These are phyloP conservation scores for Pomacea canaliculata DNA, from an alignment of 2,888 invertebrate genomes.

Conservation along the genomic window DNA sequence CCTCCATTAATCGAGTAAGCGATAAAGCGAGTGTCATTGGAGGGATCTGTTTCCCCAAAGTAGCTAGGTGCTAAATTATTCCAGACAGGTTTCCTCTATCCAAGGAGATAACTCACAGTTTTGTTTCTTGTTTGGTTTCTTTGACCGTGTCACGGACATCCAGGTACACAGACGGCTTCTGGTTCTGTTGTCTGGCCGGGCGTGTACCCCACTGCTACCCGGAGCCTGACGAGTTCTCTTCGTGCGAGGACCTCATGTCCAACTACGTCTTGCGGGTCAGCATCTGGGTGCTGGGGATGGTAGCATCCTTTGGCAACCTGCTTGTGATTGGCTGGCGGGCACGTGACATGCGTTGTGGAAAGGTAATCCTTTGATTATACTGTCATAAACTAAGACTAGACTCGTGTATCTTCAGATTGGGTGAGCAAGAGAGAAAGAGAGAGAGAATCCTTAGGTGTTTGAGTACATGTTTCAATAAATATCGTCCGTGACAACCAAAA, in stretches of 20 bases:
- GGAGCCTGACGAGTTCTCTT: conserved; percentile 66
- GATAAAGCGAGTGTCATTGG: too few relatives aligned
- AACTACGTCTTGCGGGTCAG: conserved; percentile 61
- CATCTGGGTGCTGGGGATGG: conserved; percentile 64
- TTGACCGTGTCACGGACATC: background rate
- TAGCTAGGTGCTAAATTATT: too few relatives aligned
- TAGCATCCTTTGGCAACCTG: conserved; percentile 61
- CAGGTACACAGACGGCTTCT: conserved; percentile 69
- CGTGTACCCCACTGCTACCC: conserved; percentile 61
- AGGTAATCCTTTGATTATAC: conserved; percentile 56
- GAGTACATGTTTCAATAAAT: too few relatives aligned
- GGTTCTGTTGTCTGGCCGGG: conserved; percentile 70
- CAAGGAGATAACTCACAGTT: too few relatives aligned
- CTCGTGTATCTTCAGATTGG: background rate
- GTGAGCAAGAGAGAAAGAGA: background rate
- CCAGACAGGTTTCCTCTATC: too few relatives aligned
- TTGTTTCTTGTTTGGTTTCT: too few relatives aligned
- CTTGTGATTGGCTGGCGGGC: conserved; percentile 63
- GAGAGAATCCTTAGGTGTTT: background rate
- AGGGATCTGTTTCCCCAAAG: too few relatives aligned
- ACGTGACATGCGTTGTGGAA: conserved; percentile 69
- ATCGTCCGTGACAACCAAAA: too few relatives aligned
- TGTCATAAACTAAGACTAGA: background rate
- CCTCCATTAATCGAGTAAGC: too few relatives aligned
- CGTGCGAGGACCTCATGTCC: conserved; percentile 68